phyloP scores from a whole-genome alignment of 2,113 vertebrate genomes.

The Canis aureus region DNA sequence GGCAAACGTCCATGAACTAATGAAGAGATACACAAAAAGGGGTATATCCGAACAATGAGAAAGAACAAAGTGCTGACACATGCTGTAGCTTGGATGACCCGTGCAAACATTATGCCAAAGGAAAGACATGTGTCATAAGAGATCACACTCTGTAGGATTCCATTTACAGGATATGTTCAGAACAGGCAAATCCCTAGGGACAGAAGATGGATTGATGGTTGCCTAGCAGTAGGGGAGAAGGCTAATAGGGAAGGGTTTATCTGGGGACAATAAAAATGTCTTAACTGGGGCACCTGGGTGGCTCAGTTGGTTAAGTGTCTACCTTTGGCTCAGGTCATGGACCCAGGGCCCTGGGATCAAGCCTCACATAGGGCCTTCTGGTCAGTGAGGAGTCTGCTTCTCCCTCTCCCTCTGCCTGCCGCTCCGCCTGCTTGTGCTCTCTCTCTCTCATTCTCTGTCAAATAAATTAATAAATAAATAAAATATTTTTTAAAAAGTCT shows the following conservation, averaged over 20 bases:
- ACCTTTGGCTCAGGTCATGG: too few relatives aligned
- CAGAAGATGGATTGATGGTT: background rate
- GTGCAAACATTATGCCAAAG: background rate
- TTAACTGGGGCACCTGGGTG: background rate
- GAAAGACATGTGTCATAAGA: background rate
- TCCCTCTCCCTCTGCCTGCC: too few relatives aligned
- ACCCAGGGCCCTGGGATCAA: too few relatives aligned
- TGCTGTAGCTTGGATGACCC: background rate
- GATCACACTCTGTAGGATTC: background rate
- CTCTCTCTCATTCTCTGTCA: too few relatives aligned
- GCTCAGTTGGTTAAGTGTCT: too few relatives aligned
- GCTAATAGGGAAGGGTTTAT: background rate
- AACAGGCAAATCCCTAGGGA: background rate
- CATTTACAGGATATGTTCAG: background rate
- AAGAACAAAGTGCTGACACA: background rate
- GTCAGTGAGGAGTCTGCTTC: too few relatives aligned
- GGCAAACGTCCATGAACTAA: background rate
- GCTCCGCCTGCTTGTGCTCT: too few relatives aligned
- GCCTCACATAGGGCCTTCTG: too few relatives aligned
- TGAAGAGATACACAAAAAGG: background rate
- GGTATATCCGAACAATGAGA: background rate
- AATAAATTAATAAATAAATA: too few relatives aligned
- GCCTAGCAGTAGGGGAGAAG: background rate
- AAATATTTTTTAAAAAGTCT: background rate
- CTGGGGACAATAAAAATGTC: background rate